These are phyloP conservation scores for Amphipoea oculea DNA, from an alignment of 2,888 invertebrate genomes.

Conservation along the genomic window DNA sequence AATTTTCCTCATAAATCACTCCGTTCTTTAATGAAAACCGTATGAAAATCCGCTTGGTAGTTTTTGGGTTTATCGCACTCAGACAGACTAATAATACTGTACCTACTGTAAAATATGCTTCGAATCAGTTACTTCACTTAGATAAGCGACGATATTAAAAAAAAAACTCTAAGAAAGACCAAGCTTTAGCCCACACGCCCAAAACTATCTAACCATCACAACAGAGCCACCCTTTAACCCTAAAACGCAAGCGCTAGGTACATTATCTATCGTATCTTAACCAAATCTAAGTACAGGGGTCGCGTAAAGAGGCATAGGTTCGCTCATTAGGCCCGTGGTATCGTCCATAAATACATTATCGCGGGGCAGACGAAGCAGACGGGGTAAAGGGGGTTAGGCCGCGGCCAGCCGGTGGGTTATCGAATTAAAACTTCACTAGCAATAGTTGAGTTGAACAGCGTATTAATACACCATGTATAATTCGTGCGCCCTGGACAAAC, in stretches of 20 bases:
- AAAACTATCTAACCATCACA: constrained; percentile 12
- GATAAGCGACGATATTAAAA: background rate
- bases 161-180: background rate
- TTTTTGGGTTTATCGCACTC: too few relatives aligned
- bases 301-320: constrained; percentile 86
- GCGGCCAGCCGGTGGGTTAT: constrained; percentile 82
- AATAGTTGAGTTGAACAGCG: constrained; percentile 90
- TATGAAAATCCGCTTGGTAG: too few relatives aligned
- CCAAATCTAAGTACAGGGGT: constrained; percentile 74
- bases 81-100: too few relatives aligned
- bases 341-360: constrained; percentile 90
- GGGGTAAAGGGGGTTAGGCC: constrained; percentile 61
- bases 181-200: background rate
- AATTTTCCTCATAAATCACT: too few relatives aligned
- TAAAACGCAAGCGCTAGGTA: constrained; percentile 59
- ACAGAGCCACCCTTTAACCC: constrained; percentile 17
- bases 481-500: constrained; percentile 88
- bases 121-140: too few relatives aligned
- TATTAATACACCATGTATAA: constrained; percentile 90
- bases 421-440: constrained; percentile 90
- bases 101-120: too few relatives aligned
- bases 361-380: constrained; percentile 71
- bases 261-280: constrained; percentile 67
- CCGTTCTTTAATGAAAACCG: too few relatives aligned
- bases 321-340: constrained; percentile 89